These are phyloP conservation scores for Eupithecia vulgata DNA, from an alignment of 2,888 invertebrate genomes.

Conservation along the genomic window DNA sequence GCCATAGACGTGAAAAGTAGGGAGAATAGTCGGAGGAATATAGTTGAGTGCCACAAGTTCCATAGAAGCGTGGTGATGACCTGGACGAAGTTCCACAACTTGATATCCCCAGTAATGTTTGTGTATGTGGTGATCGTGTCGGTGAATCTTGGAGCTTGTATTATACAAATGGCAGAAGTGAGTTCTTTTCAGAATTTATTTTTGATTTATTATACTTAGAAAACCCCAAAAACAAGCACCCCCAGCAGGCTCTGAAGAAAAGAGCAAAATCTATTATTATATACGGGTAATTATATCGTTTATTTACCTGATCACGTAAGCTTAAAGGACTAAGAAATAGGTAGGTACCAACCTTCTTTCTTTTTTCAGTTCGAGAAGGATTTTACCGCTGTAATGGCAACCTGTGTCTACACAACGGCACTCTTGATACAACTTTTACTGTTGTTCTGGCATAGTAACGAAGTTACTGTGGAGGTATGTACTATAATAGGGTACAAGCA, in stretches of 20 bases:
- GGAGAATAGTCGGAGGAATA: constrained; percentile 54
- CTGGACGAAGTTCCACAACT: constrained; percentile 57
- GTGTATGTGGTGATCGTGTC: constrained; percentile 63
- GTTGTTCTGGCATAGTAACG: constrained; percentile 70
- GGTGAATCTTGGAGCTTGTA: constrained; percentile 66
- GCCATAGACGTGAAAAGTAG: constrained; percentile 46
- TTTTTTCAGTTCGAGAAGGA: constrained; percentile 57
- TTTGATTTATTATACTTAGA: neutral
- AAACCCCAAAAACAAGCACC: neutral
- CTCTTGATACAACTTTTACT: constrained; percentile 64
- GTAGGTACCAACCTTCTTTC: too few species aligned
- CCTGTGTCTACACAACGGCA: constrained; percentile 56
- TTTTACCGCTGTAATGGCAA: constrained; percentile 53
- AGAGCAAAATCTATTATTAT: too few species aligned
- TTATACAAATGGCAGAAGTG: constrained; percentile 65
- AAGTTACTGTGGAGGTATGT: constrained; percentile 63
- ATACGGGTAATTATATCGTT: too few species aligned
- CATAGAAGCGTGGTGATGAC: constrained; percentile 56
- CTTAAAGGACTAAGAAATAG: too few species aligned
- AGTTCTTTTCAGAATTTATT: constrained; percentile 19
- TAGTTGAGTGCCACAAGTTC: constrained; percentile 60
- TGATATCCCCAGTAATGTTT: constrained; percentile 68
- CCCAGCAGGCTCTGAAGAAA: too few species aligned
- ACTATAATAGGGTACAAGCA: too few species aligned
- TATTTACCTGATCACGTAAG: too few species aligned